Conservation (phyloP, 2,888 invertebrate genomes). For the Sclerodermus sp. region DNA sequence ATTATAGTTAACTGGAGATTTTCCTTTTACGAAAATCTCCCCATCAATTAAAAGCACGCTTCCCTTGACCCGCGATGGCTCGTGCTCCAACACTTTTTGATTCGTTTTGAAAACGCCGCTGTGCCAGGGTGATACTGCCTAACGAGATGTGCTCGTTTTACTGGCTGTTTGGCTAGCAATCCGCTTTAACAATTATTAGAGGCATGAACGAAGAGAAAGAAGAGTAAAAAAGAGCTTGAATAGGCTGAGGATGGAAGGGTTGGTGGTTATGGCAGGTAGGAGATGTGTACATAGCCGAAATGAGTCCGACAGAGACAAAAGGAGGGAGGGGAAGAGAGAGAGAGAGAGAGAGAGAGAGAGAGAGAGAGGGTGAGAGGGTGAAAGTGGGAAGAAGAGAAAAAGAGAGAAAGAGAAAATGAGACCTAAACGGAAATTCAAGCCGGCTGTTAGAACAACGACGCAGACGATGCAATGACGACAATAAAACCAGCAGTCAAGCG, state of each 20-base stretch:
- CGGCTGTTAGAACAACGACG: constrained; percentile 20
- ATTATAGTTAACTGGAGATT: too few species aligned
- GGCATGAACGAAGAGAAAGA: constrained; percentile 1
- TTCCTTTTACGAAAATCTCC: too few species aligned
- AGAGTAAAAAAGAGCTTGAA: too few species aligned
- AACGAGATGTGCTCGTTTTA: constrained; percentile 33
- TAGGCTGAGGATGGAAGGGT: too few species aligned
- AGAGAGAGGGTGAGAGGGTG: constrained; percentile 1
- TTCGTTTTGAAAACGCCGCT: too few species aligned
- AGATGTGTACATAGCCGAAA: too few species aligned
- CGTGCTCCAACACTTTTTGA: too few species aligned
- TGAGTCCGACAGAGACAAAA: background rate
- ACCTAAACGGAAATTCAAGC: constrained; percentile 26
- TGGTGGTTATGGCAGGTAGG: too few species aligned
- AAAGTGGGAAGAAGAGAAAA: background rate
- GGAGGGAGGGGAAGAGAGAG: constrained; percentile 3
- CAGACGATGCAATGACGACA: constrained; percentile 16
- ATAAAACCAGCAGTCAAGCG: constrained; percentile 8
- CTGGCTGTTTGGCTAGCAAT: constrained; percentile 24
- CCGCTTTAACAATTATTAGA: constrained; percentile 30
- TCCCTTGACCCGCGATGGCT: too few species aligned
- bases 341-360: constrained; percentile 3
- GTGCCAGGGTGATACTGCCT: too few species aligned
- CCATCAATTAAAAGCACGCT: too few species aligned
- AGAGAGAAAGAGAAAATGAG: background rate